Evolutionary conservation across 2,888 invertebrate species (phyloP).

Genomic region (Argyra leucocephala): DNA sequence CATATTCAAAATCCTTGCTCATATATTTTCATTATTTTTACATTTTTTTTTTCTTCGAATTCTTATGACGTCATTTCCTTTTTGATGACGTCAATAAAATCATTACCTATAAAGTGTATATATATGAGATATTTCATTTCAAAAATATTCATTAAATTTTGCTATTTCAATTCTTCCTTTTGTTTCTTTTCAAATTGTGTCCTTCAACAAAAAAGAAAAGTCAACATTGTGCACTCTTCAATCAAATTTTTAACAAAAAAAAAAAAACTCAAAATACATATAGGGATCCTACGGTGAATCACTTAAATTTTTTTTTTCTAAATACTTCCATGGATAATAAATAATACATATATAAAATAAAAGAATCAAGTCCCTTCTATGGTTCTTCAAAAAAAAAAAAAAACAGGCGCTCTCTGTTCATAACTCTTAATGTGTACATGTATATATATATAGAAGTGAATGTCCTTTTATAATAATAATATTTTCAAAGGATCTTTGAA

Average conservation of each 20-base stretch:
- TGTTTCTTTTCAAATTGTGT: not conserved
- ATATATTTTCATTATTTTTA: no score
- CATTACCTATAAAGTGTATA: no score
- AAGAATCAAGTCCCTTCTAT: not conserved
- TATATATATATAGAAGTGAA: not conserved
- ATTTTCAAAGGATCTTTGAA: not conserved
- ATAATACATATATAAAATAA: not conserved
- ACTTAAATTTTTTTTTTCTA: not conserved
- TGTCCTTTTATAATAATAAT: not conserved
- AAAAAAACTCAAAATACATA: not conserved
- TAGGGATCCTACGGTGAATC: conserved; percentile 1
- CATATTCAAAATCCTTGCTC: no score
- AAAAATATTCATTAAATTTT: no score
- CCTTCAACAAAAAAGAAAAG: not conserved
- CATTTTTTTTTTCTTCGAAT: no score
- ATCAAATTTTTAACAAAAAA: not conserved
- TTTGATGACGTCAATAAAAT: no score
- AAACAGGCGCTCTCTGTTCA: not conserved
- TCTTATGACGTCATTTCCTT: no score
- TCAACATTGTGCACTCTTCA: not conserved
- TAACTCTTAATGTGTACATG: not conserved
- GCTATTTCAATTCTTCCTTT: not conserved
- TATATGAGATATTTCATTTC: no score
- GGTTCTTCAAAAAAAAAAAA: not conserved
- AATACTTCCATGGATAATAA: conserved; percentile 1